Conservation (phyloP, 1,140 invertebrate genomes). For the Ctenoplectra terminalis region DNA sequence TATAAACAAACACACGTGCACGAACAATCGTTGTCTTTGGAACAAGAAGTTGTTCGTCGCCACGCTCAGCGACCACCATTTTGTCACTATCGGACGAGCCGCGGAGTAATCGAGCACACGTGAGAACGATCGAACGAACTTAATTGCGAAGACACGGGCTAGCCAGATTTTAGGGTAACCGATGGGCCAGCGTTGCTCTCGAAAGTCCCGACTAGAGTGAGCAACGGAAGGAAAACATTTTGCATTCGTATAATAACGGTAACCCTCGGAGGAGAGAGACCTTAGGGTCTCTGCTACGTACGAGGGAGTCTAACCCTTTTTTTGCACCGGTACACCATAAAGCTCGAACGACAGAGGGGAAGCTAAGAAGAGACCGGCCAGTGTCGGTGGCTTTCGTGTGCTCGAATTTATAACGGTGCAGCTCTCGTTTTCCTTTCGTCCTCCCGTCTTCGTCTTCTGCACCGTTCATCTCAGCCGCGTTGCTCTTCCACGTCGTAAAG, state of each 20-base stretch:
- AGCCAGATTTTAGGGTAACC: not conserved
- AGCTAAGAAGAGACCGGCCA: not conserved
- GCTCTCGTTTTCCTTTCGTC: slow-evolving; percentile 7
- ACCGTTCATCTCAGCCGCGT: not conserved
- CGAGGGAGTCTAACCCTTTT: slow-evolving; percentile 65
- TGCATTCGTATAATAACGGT: slow-evolving; percentile 76
- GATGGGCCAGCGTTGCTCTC: slow-evolving; percentile 49
- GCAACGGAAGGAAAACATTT: slow-evolving; percentile 71
- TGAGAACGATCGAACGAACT: too few species aligned
- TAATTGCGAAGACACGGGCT: too few species aligned
- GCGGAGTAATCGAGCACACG: not conserved
- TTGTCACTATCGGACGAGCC: not conserved
- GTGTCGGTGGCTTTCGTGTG: slow-evolving; percentile 13
- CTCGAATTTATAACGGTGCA: slow-evolving; percentile 67
- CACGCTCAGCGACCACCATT: not conserved
- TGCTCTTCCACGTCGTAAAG: slow-evolving; percentile 32
- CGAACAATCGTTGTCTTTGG: too few species aligned
- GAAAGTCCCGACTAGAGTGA: slow-evolving; percentile 73
- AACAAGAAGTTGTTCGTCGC: too few species aligned
- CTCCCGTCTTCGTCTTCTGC: not conserved
- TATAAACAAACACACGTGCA: not conserved
- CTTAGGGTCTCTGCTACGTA: slow-evolving; percentile 59
- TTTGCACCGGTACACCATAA: slow-evolving; percentile 65
- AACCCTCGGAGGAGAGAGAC: slow-evolving; percentile 54
- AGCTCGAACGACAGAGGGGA: slow-evolving; percentile 48